Percentiles rank a stretch among this genome's conserved stretches.
Conservation (phyloP, 2,888 invertebrate genomes). For the Cosmia trapezina region DNA sequence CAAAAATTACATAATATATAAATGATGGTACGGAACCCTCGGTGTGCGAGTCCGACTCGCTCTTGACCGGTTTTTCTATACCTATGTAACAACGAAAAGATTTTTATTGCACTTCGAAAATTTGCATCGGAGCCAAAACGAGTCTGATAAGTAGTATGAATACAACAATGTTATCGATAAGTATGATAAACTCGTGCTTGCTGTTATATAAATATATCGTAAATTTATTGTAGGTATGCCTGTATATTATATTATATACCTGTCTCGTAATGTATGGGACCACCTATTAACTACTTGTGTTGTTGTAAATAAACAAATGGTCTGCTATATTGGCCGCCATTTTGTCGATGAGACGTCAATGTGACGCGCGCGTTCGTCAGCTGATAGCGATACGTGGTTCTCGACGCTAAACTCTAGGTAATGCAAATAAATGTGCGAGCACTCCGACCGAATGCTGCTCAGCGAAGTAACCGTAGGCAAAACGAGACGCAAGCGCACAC, state of each 20-base stretch:
- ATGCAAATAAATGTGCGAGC: slow-evolving; percentile 50
- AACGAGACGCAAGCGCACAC: slow-evolving; percentile 14
- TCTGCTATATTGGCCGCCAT: slow-evolving; percentile 85
- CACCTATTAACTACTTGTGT: slow-evolving; percentile 63
- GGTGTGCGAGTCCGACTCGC: too few relatives aligned
- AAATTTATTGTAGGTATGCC: slow-evolving; percentile 22
- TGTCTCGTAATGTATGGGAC: slow-evolving; percentile 44
- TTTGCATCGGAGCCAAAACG: slow-evolving; percentile 5
- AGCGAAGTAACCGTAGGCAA: slow-evolving; percentile 25
- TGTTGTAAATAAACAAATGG: slow-evolving; percentile 84
- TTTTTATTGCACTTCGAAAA: not conserved
- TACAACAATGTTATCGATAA: slow-evolving; percentile 43
- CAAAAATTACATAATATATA: too few relatives aligned
- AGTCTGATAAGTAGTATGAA: slow-evolving; percentile 15
- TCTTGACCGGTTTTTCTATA: too few relatives aligned
- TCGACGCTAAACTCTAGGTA: slow-evolving; percentile 49
- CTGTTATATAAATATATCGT: slow-evolving; percentile 30
- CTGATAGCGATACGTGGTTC: slow-evolving; percentile 76
- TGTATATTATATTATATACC: slow-evolving; percentile 50
- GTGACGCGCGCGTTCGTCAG: slow-evolving; percentile 81
- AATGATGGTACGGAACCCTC: too few relatives aligned
- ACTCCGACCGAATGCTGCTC: slow-evolving; percentile 28
- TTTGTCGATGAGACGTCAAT: slow-evolving; percentile 78
- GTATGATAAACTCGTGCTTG: slow-evolving; percentile 35
- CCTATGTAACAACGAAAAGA: too few relatives aligned